Evolutionary conservation across 2,888 invertebrate genomes (phyloP).

Genomic region (Trachelus tabidus): DNA sequence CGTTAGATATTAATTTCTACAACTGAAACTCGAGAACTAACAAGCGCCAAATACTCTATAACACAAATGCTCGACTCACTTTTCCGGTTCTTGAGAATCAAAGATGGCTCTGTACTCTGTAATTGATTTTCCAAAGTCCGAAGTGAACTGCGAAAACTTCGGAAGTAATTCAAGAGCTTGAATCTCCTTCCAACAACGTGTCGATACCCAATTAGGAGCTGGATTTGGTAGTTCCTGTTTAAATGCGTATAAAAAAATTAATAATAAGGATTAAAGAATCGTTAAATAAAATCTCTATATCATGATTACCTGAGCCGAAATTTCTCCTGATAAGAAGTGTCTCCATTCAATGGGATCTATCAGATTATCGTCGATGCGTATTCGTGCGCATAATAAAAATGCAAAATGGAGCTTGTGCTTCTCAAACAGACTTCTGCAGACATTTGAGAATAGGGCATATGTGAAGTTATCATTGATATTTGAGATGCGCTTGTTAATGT

Average conservation of each 20-base stretch:
- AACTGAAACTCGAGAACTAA: conserved; percentile 19
- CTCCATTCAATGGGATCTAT: conserved; percentile 78
- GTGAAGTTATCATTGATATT: conserved; percentile 86
- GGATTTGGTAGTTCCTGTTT: conserved; percentile 75
- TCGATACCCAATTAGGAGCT: conserved; percentile 82
- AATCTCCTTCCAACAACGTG: conserved; percentile 84
- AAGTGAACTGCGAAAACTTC: conserved; percentile 73
- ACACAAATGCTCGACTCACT: conserved; percentile 55
- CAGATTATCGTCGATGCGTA: conserved; percentile 72
- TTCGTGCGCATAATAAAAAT: conserved; percentile 77
- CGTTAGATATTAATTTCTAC: not conserved
- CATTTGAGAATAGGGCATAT: conserved; percentile 84
- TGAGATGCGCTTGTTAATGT: conserved; percentile 79
- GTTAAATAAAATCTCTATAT: conserved; percentile 8
- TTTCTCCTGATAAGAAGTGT: conserved; percentile 81
- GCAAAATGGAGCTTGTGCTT: conserved; percentile 89
- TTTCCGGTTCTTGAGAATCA: conserved; percentile 77
- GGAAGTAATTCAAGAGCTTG: conserved; percentile 76
- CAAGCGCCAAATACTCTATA: conserved; percentile 8
- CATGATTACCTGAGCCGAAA: conserved; percentile 69
- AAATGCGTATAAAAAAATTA: not conserved
- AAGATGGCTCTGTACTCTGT: conserved; percentile 73
- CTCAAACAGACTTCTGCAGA: conserved; percentile 91
- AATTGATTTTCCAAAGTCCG: conserved; percentile 70
- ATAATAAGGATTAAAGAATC: conserved; percentile 3